A percentile compares a stretch with the other conserved stretches of the same genome.
phyloP scores from a whole-genome alignment of 2,888 invertebrate genomes.

The Yponomeuta cagnagella region DNA sequence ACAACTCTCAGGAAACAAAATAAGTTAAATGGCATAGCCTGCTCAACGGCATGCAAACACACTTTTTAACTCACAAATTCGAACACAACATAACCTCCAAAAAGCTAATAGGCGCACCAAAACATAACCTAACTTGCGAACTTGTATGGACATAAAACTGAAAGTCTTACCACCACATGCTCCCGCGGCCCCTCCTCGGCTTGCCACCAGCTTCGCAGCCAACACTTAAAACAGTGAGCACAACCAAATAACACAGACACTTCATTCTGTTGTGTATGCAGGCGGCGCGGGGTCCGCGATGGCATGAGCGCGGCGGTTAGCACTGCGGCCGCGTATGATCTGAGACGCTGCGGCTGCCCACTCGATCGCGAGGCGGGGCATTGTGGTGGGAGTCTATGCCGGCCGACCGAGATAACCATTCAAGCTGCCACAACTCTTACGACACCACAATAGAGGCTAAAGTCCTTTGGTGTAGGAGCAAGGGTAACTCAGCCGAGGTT shows the following conservation, averaged over 20 bases:
- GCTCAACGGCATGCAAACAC: not conserved
- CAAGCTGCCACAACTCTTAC: not conserved
- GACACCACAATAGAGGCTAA: not conserved
- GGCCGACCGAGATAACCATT: not conserved
- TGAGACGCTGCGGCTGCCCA: slow-evolving; percentile 34
- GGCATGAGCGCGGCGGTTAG: slow-evolving; percentile 63
- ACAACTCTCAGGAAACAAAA: not conserved
- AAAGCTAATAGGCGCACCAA: not conserved
- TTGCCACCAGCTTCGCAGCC: slow-evolving; percentile 74
- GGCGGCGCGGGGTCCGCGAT: slow-evolving; percentile 43
- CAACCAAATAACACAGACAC: slow-evolving; percentile 71
- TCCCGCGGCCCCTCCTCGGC: slow-evolving; percentile 87
- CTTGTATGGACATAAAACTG: not conserved
- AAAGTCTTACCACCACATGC: slow-evolving; percentile 91
- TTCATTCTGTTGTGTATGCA: slow-evolving; percentile 56
- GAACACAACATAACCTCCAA: slow-evolving; percentile 8
- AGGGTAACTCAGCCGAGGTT: slow-evolving; percentile 23
- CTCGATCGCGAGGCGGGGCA: slow-evolving; percentile 53
- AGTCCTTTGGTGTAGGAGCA: not conserved
- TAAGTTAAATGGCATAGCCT: not conserved
- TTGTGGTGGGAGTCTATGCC: slow-evolving; percentile 48
- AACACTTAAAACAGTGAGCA: slow-evolving; percentile 67
- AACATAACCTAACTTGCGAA: not conserved
- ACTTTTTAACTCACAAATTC: not conserved
- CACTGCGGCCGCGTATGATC: slow-evolving; percentile 34